Conservation (phyloP, 2,888 invertebrate species). For the Hermaeophaga mercurialis region DNA sequence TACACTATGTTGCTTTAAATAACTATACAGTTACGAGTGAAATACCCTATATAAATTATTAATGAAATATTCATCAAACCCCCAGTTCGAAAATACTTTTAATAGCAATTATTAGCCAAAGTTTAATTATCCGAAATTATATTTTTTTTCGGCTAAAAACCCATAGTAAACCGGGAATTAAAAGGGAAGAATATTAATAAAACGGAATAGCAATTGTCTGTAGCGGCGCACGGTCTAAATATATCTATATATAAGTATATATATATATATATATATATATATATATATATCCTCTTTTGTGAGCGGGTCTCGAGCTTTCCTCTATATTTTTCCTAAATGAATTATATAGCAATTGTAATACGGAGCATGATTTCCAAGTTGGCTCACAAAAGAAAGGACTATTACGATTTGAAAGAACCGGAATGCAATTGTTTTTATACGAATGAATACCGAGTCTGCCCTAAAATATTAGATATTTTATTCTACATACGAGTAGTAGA, state of each 20-base stretch:
- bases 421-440: constrained; percentile 11
- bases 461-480: no score
- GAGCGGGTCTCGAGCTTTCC: constrained; percentile 1
- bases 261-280: constrained; percentile 1
- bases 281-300: constrained; percentile 15
- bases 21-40: no score
- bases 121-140: constrained; percentile 9
- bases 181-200: constrained; percentile 24
- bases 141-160: neutral
- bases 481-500: no score
- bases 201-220: constrained; percentile 22
- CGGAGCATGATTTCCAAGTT: constrained; percentile 14
- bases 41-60: no score
- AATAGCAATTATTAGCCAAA: no score
- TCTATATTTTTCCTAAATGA: constrained; percentile 18
- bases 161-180: constrained; percentile 10
- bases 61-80: no score
- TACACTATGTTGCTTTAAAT: no score
- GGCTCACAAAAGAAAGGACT: constrained; percentile 9
- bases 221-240: constrained; percentile 10
- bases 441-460: neutral
- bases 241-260: no score
- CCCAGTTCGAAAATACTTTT: no score
- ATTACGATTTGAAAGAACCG: constrained; percentile 12
- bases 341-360: constrained; percentile 12